Conservation (phyloP, 2,797 vertebrate species). For the Simalia tracyae region DNA sequence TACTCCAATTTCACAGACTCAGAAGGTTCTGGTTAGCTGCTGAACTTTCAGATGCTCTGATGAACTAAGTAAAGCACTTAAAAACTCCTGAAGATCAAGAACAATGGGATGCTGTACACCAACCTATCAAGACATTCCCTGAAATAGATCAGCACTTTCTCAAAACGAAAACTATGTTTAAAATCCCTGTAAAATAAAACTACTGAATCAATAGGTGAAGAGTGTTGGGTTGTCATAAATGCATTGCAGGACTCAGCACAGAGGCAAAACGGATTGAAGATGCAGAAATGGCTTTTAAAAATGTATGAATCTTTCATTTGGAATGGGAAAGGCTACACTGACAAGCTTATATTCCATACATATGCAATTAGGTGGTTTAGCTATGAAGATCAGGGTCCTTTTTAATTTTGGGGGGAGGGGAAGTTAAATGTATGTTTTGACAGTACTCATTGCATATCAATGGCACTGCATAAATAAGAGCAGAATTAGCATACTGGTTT, state of each 20-base stretch:
- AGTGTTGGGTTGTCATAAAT: neutral
- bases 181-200: neutral
- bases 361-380: neutral
- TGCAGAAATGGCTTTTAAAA: neutral
- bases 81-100: neutral
- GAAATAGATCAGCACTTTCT: constrained; percentile 1
- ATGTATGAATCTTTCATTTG: neutral
- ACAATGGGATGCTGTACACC: neutral
- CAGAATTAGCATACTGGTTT: constrained; percentile 45
- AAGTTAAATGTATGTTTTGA: constrained; percentile 35
- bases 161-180: neutral
- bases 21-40: constrained; percentile 8
- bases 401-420: constrained; percentile 20
- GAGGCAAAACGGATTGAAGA: neutral
- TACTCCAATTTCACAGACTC: constrained; percentile 24
- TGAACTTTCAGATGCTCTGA: constrained; percentile 5
- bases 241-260: neutral
- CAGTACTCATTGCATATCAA: constrained; percentile 28
- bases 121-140: neutral
- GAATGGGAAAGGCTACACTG: neutral
- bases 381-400: neutral
- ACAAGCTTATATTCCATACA: neutral
- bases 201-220: neutral
- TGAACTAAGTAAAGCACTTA: constrained; percentile 11
- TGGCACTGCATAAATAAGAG: constrained; percentile 47